These are phyloP conservation scores for Mandrillus leucophaeus DNA, from an alignment of 2,113 vertebrate species.

Conservation along the genomic window DNA sequence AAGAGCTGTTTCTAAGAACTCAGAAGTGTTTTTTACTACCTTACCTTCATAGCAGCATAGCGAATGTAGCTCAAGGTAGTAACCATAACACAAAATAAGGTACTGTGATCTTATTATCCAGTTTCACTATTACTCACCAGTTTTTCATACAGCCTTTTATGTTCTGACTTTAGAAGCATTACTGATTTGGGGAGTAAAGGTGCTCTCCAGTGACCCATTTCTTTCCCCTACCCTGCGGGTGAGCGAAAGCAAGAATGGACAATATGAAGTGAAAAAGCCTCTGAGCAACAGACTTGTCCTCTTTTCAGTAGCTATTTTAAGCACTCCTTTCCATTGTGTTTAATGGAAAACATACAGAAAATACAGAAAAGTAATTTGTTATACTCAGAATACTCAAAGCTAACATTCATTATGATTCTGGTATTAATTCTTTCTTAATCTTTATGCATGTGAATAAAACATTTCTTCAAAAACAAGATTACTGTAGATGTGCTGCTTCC, in stretches of 20 bases:
- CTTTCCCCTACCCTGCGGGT: not conserved
- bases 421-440: not conserved
- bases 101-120: not conserved
- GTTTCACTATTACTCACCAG: not conserved
- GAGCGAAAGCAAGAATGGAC: not conserved
- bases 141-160: not conserved
- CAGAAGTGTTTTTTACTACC: not conserved
- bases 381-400: too few species aligned
- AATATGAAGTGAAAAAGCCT: not conserved
- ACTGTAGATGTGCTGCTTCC: not conserved
- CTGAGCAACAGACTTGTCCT: conserved; percentile 8
- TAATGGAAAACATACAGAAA: conserved; percentile 9
- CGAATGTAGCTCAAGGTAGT: not conserved
- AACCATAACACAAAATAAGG: not conserved
- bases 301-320: conserved; percentile 13
- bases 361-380: not conserved
- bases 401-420: not conserved
- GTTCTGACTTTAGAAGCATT: not conserved
- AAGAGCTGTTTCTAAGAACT: not conserved
- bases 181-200: not conserved
- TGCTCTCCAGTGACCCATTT: not conserved
- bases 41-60: not conserved
- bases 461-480: not conserved
- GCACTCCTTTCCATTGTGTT: not conserved
- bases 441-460: not conserved